phyloP scores from a whole-genome alignment of 2,888 invertebrate species.

The Noctua comes region DNA sequence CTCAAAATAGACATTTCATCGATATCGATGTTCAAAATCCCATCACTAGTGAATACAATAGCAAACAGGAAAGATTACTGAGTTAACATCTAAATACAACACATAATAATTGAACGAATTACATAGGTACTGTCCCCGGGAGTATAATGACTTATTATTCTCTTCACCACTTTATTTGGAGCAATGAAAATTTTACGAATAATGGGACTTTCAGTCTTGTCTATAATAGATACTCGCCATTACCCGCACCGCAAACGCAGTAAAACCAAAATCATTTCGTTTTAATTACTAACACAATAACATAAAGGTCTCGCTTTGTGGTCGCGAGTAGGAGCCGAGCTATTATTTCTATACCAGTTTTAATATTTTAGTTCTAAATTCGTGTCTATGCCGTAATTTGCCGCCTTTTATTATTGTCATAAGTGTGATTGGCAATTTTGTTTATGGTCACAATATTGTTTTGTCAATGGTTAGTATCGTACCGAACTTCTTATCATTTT shows the following conservation, averaged over 20 bases:
- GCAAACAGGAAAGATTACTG: slow-evolving; percentile 8
- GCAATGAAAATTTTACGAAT: too few relatives aligned
- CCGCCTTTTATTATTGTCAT: slow-evolving; percentile 10
- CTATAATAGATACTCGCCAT: slow-evolving; percentile 2
- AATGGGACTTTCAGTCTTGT: neutral
- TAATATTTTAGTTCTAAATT: slow-evolving; percentile 15
- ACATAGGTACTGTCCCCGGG: neutral
- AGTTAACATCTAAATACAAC: slow-evolving; percentile 6
- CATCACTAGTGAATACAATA: slow-evolving; percentile 41
- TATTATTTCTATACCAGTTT: slow-evolving; percentile 22
- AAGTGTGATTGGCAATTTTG: slow-evolving; percentile 6
- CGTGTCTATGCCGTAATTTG: slow-evolving; percentile 13
- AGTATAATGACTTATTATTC: neutral
- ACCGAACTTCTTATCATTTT: too few relatives aligned
- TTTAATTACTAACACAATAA: slow-evolving; percentile 37
- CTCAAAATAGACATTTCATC: neutral
- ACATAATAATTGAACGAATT: slow-evolving; percentile 17
- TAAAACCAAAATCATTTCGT: slow-evolving; percentile 25
- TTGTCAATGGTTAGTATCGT: slow-evolving; percentile 2
- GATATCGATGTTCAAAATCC: slow-evolving; percentile 37
- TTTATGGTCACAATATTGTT: slow-evolving; percentile 19
- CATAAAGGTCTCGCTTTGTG: slow-evolving; percentile 20
- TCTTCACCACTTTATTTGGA: too few relatives aligned
- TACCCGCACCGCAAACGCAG: slow-evolving; percentile 20
- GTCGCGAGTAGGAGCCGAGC: slow-evolving; percentile 37